Conservation (phyloP, 2,888 invertebrate genomes). For the Chrysodeixis includens region DNA sequence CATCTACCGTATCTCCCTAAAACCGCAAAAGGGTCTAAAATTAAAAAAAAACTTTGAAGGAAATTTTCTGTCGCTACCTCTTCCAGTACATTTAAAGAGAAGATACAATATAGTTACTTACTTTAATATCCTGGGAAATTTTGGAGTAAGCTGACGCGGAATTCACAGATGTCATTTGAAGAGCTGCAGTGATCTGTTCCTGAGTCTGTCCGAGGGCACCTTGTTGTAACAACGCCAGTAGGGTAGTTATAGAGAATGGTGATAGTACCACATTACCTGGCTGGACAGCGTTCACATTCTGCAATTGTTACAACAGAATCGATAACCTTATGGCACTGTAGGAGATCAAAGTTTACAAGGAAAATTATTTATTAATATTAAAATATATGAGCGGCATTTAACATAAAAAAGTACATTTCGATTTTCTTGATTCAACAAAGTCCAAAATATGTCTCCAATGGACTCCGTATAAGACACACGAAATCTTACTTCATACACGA, state of each 20-base stretch:
- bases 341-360: too few species aligned
- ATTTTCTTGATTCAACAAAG: not conserved
- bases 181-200: conserved; percentile 70
- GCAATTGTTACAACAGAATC: conserved; percentile 17
- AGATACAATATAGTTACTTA: conserved; percentile 50
- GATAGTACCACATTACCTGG: conserved; percentile 81
- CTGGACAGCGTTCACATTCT: conserved; percentile 60
- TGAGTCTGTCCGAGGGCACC: conserved; percentile 77
- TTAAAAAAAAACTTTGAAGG: too few species aligned
- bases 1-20: too few species aligned
- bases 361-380: too few species aligned
- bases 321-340: not conserved
- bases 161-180: conserved; percentile 69
- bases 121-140: conserved; percentile 68
- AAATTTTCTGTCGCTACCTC: too few species aligned
- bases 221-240: conserved; percentile 84
- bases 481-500: too few species aligned
- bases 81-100: too few species aligned
- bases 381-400: too few species aligned
- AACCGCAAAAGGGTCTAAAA: too few species aligned
- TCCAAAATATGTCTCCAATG: not conserved
- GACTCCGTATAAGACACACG: too few species aligned
- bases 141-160: conserved; percentile 67
- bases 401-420: too few species aligned
- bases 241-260: conserved; percentile 81